Conservation (phyloP, 1,140 invertebrate species). For the Camponotus floridanus region DNA sequence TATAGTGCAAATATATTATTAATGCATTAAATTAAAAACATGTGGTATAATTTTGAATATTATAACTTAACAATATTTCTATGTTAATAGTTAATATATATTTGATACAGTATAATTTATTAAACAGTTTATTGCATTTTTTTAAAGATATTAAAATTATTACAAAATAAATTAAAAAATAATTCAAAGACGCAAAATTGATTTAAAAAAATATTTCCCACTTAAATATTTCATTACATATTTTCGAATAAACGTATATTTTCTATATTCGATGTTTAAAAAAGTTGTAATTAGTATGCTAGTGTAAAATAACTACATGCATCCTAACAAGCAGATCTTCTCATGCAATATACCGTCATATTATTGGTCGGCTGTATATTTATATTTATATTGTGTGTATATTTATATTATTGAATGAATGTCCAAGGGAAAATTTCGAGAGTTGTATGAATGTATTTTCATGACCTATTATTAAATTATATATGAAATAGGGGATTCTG, state of each 20-base stretch:
- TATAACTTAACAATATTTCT: slow-evolving; percentile 3
- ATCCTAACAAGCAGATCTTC: neutral
- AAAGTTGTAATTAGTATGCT: neutral
- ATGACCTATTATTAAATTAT: neutral
- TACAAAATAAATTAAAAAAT: neutral
- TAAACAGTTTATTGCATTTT: neutral
- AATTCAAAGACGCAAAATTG: neutral
- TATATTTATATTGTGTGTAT: neutral
- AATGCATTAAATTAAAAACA: slow-evolving; percentile 14
- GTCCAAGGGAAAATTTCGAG: neutral
- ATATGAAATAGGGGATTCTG: neutral
- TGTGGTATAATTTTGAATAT: neutral
- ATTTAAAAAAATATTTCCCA: neutral
- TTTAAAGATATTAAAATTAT: neutral
- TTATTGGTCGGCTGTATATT: neutral
- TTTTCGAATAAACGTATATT: neutral
- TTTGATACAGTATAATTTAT: neutral
- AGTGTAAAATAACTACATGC: neutral
- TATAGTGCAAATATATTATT: neutral
- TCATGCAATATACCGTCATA: neutral
- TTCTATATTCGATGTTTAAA: neutral
- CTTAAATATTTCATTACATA: neutral
- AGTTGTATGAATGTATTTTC: neutral
- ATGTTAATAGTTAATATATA: neutral
- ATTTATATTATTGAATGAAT: neutral